phyloP scores from a whole-genome alignment of 64 coral and sea anemone genomes.

The Pocillopora damicornis region DNA sequence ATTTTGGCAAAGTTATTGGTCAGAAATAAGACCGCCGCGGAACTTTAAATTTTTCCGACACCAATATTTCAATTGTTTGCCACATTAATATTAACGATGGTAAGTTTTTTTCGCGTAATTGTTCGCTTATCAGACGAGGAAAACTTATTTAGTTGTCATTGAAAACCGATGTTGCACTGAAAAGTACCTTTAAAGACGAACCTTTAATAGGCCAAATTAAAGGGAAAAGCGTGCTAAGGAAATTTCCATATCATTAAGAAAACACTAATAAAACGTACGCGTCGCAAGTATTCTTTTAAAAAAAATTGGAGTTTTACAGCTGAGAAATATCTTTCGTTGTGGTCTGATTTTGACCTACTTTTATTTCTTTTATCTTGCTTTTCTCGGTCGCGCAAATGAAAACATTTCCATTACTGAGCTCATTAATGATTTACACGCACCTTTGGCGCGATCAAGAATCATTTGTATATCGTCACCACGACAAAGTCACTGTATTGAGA shows the following conservation, averaged over 20 bases:
- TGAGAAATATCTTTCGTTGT: neutral
- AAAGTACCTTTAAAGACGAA: neutral
- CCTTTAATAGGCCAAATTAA: slow-evolving; percentile 1
- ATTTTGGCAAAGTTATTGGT: neutral
- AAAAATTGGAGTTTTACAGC: neutral
- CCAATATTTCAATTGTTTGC: neutral
- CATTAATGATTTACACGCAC: slow-evolving; percentile 25
- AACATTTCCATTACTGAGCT: slow-evolving; percentile 3
- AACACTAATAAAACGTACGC: neutral
- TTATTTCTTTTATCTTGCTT: neutral
- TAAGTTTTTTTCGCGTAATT: slow-evolving; percentile 25
- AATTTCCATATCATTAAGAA: neutral
- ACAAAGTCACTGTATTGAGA: slow-evolving; percentile 13
- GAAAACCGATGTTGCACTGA: slow-evolving; percentile 11
- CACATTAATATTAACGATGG: slow-evolving; percentile 25
- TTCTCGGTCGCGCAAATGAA: neutral
- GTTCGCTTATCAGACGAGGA: slow-evolving; percentile 6
- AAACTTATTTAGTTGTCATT: slow-evolving; percentile 12
- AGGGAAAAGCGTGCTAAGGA: neutral
- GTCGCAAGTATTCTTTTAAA: neutral
- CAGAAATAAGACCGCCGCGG: neutral
- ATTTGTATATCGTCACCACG: slow-evolving; percentile 1
- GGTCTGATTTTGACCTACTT: neutral
- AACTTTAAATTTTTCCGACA: neutral
- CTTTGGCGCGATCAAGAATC: slow-evolving; percentile 4